A percentile compares a stretch with the other conserved stretches of the same genome.
These are phyloP conservation scores for Pelmatolapia mariae DNA, from an alignment of 2,113 vertebrate species.

Conservation along the genomic window DNA sequence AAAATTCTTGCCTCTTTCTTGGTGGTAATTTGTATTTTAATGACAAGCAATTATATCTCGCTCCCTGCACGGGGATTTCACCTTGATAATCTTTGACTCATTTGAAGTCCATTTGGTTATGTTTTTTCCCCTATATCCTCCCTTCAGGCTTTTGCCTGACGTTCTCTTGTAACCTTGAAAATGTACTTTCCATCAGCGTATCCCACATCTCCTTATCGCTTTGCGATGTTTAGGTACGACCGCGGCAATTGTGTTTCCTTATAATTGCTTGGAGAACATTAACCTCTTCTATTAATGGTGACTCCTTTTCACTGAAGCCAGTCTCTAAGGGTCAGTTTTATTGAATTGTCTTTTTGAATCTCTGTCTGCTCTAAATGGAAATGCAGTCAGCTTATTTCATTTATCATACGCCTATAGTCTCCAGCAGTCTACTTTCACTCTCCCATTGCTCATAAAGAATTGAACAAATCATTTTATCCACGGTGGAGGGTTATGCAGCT, in stretches of 20 bases:
- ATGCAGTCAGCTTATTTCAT: slow-evolving; percentile 42
- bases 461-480: slow-evolving; percentile 38
- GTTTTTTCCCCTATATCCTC: neutral
- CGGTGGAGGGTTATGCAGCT: slow-evolving; percentile 2
- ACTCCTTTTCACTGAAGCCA: neutral
- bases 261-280: slow-evolving; percentile 33
- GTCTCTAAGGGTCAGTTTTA: slow-evolving; percentile 32
- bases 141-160: neutral
- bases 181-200: neutral
- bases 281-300: slow-evolving; percentile 28
- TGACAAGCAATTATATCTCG: neutral
- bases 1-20: slow-evolving; percentile 3
- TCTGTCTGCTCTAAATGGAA: slow-evolving; percentile 38
- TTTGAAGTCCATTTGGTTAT: slow-evolving; percentile 6
- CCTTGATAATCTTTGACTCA: slow-evolving; percentile 21
- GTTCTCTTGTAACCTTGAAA: slow-evolving; percentile 29
- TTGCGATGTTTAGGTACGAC: slow-evolving; percentile 3
- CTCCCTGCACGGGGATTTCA: neutral
- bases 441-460: slow-evolving; percentile 38
- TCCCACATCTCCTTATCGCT: slow-evolving; percentile 33
- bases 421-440: neutral
- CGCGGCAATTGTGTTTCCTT: slow-evolving; percentile 11
- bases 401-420: slow-evolving; percentile 27
- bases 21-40: slow-evolving; percentile 19
- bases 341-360: slow-evolving; percentile 35